A percentile compares a stretch with the other conserved stretches of the same genome.
phyloP scores from a whole-genome alignment of 2,888 invertebrate species.

The Galerucella calmariensis region DNA sequence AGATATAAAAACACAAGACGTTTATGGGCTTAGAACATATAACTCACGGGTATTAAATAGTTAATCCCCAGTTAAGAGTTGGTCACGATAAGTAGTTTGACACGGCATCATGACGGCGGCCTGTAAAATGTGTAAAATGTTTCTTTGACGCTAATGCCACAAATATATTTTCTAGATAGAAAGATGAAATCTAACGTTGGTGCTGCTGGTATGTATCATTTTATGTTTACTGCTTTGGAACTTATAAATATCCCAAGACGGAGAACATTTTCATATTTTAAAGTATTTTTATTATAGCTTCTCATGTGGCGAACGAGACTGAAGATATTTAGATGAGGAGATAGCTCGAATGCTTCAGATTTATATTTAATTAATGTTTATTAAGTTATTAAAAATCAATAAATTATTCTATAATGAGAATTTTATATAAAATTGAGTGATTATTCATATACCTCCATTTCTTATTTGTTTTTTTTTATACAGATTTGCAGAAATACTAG shows the following conservation, averaged over 20 bases:
- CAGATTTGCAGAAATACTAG: too few relatives aligned
- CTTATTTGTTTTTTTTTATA: too few relatives aligned
- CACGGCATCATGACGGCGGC: slow-evolving; percentile 38
- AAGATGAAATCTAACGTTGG: slow-evolving; percentile 40
- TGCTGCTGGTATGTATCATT: slow-evolving; percentile 40
- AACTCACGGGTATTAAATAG: slow-evolving; percentile 35
- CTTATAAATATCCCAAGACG: slow-evolving; percentile 32
- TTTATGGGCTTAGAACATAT: slow-evolving; percentile 23
- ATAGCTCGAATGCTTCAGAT: background rate
- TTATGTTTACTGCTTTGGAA: slow-evolving; percentile 34
- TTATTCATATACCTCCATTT: background rate
- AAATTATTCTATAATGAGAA: background rate
- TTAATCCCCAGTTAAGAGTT: slow-evolving; percentile 36
- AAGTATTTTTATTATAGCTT: slow-evolving; percentile 20
- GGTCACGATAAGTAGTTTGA: slow-evolving; percentile 45
- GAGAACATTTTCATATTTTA: slow-evolving; percentile 29
- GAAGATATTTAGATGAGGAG: slow-evolving; percentile 2
- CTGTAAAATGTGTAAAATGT: slow-evolving; percentile 40
- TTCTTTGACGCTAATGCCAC: slow-evolving; percentile 42
- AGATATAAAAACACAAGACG: slow-evolving; percentile 26
- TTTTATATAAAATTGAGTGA: background rate
- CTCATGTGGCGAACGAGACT: slow-evolving; percentile 12
- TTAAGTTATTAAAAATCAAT: background rate
- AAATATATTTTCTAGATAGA: slow-evolving; percentile 34
- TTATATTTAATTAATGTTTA: background rate